Base-by-base conservation (phyloP, 2,888 invertebrate species). In the Phoenoteleia sp. region DNA sequence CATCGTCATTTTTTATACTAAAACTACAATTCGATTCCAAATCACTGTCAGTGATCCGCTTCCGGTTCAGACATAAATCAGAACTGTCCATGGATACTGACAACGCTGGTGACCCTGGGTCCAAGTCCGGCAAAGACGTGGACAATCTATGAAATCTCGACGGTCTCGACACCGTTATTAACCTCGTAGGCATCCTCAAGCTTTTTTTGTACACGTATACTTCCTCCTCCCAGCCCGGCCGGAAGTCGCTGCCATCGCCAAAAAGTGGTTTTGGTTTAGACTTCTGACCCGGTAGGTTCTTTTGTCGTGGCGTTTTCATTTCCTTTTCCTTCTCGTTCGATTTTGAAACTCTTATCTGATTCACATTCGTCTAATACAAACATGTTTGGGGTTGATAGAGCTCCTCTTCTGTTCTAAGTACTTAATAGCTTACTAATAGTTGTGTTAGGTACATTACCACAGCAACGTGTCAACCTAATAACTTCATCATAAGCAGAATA, bases 191-290 rank as follows among this genome's bases (percentile, higher is more conserved):
- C 95, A 98, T 97, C 88, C 98, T 95, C 17, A 98, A 94, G 0
- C 97, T 97, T 88, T 97, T 95, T 92, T 98, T 98, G 91, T 96
- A 98, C 88, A 96, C 96, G 90, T 97, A 97, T 17, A 98, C 95
- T 90, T 97, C 97, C 91, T 97, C 96, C 94, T 97, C 97, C 97
- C 97, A 97, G 0, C 97, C 97, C 0, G 97, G 97, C 87, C 96
- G 95, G 90, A 97, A 97, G 90, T 96, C 96, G 47, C 96, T 96
- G 33, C 96, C 96, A 91, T 96, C 96, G 3, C 96, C 96, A 91
- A 96, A 96, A 33, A 95, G 94, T n/a, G 96, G 95, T 92, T 96
- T 96, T 0, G 91, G 93, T 54, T 93, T 93, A 0, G 85, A 17
- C 62, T 93, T 93, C 25, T 90, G 90, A 11, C 33, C 33, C 7